A percentile compares a stretch with the other conserved stretches of the same genome.
Conservation (phyloP, 2,113 vertebrate genomes). For the Gila orcuttii region DNA sequence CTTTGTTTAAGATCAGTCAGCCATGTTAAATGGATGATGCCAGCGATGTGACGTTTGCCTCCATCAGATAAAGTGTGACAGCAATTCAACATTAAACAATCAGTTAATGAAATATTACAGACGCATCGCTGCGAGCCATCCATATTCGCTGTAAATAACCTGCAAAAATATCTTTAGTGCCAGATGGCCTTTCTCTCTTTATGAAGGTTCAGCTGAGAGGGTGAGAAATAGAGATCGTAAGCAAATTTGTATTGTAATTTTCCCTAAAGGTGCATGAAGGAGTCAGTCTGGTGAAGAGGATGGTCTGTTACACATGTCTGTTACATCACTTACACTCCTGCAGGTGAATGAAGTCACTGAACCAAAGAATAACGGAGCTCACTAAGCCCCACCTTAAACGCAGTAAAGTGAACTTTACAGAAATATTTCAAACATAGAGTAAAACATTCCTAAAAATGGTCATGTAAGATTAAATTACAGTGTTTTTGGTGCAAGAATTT, state of each 20-base stretch:
- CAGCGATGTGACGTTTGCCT: slow-evolving; percentile 2
- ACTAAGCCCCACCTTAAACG: not conserved
- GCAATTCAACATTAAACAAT: slow-evolving; percentile 38
- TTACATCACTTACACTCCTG: slow-evolving; percentile 12
- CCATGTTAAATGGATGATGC: slow-evolving; percentile 39
- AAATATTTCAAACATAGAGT: not conserved
- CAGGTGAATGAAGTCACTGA: not conserved
- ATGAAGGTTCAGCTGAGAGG: not conserved
- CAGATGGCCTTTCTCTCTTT: slow-evolving; percentile 8
- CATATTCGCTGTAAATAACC: slow-evolving; percentile 3
- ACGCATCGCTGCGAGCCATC: not conserved
- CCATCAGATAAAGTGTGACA: slow-evolving; percentile 34
- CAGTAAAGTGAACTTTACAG: not conserved
- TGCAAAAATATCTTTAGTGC: not conserved
- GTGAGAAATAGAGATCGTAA: not conserved
- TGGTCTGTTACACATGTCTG: not conserved
- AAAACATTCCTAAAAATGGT: not conserved
- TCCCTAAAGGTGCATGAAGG: not conserved
- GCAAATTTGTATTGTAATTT: not conserved
- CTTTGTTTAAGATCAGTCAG: slow-evolving; percentile 51
- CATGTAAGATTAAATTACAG: not conserved
- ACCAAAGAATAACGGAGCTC: not conserved
- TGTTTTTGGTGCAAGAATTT: not conserved
- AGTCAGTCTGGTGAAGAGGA: not conserved
- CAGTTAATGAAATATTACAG: slow-evolving; percentile 41